These are phyloP conservation scores for Lissocephala sabroskyi DNA, from an alignment of 2,888 invertebrate genomes.

Conservation along the genomic window DNA sequence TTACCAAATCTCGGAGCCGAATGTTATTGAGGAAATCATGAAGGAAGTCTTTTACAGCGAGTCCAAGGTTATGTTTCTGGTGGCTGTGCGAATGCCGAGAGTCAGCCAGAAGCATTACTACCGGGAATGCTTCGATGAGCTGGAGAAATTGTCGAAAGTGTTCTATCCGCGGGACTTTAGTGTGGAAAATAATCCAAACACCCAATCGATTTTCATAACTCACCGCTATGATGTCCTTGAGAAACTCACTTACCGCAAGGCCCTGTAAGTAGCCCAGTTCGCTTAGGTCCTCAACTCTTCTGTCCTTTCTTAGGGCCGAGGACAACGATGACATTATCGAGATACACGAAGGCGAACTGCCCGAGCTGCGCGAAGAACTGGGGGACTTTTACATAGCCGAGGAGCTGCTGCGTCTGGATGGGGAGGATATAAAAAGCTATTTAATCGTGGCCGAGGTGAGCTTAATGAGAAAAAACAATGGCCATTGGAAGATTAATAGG, in stretches of 20 bases:
- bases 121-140: conserved; percentile 28
- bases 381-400: conserved; percentile 82
- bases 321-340: conserved; percentile 83
- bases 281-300: background rate
- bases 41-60: conserved; percentile 46
- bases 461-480: background rate
- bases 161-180: conserved; percentile 51
- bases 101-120: conserved; percentile 11
- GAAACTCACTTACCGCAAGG: conserved; percentile 49
- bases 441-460: conserved; percentile 79
- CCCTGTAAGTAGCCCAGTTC: conserved; percentile 46
- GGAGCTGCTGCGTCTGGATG: conserved; percentile 73
- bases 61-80: conserved; percentile 34
- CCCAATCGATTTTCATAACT: conserved; percentile 42
- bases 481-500: background rate
- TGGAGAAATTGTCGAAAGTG: conserved; percentile 27
- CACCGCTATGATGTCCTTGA: conserved; percentile 33
- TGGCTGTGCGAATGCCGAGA: conserved; percentile 33
- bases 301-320: conserved; percentile 76
- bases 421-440: conserved; percentile 39
- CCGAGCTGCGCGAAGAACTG: conserved; percentile 74
- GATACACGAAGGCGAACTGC: conserved; percentile 75
- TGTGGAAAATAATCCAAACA: conserved; percentile 29
- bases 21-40: conserved; percentile 29
- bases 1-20: conserved; percentile 26